Evolutionary conservation across 2,888 invertebrate genomes (phyloP).

Genomic region (Torymus aiolomorphi): DNA sequence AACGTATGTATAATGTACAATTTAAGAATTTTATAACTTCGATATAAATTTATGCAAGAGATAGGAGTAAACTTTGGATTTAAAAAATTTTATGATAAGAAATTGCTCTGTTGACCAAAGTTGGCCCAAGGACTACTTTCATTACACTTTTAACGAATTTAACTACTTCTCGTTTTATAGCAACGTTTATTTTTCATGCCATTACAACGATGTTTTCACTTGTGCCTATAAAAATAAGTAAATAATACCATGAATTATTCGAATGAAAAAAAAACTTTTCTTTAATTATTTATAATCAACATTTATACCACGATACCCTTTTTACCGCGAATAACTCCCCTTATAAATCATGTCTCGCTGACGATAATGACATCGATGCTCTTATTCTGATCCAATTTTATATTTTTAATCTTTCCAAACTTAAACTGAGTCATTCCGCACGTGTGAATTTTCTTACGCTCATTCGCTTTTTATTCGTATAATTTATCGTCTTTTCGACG

Average conservation of each 20-base stretch:
- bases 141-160: not conserved
- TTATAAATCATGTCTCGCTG: constrained; percentile 31
- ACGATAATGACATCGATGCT: constrained; percentile 49
- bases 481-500: constrained; percentile 39
- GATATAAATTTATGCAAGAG: constrained; percentile 21
- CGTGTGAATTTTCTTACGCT: constrained; percentile 13
- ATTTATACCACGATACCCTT: constrained; percentile 42
- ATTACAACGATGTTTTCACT: constrained; percentile 7
- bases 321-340: constrained; percentile 43
- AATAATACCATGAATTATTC: not conserved
- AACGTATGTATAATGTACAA: not conserved
- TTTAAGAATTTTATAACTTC: constrained; percentile 3
- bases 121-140: constrained; percentile 13
- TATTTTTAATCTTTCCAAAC: constrained; percentile 44
- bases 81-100: constrained; percentile 26
- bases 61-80: not conserved
- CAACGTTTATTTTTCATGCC: not conserved
- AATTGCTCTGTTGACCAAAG: not conserved
- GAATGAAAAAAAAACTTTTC: not conserved
- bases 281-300: constrained; percentile 32
- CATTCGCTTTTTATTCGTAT: not conserved
- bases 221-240: constrained; percentile 12
- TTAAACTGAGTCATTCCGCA: constrained; percentile 36
- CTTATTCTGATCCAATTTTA: constrained; percentile 41
- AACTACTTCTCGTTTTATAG: not conserved